Base-by-base conservation (phyloP, 2,797 vertebrate genomes). In the Xerus rutilus region DNA sequence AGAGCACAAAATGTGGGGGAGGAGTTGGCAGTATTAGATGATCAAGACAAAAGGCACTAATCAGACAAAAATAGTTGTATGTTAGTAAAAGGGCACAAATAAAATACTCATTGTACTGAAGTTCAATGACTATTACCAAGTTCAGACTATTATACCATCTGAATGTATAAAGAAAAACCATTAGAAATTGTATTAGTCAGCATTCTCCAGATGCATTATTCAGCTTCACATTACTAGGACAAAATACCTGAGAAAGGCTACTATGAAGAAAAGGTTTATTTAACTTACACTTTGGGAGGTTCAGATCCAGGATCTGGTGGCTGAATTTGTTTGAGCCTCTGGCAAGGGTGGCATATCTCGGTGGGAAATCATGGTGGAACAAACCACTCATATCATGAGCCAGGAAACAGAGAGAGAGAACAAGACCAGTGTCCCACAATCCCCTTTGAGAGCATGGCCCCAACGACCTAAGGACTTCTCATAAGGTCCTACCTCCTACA, bases 131-230 rank as follows among this genome's bases (percentile, higher is more conserved):
- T 39, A 39, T 39, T 39, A 39, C 39, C 39, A 39, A 39, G 39
- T 39, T 35, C 76, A 90, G 32, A 84, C 28, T 69, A 76, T 65
- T 45, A 76, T 76, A 69, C 3, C 47, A 95, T 65, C 32, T 30
- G 92, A 93, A 93, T 78, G 89, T 72, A 84, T 43, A 54, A 72
- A 93, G 28, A 93, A 87, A 96, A 88, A 39, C 23, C 79, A 88
- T 69, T 93, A 70, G 32, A 93, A 89, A 96, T 93, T 92, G 4
- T 81, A 39, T 76, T 81, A 35, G 67, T 82, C 43, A 57, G 35
- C 18, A 67, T 79, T 91, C 45, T 92, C 47, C 57, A 82, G 39
- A 62, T 72, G 21, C 30, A 47, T 72, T 72, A 62, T 43, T 70
- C 30, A 90, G 28, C 20, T 54, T 90, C 65, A 14, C 13, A 82